These are phyloP conservation scores for Agonopterix alstromeriana DNA, from an alignment of 2,888 invertebrate genomes.

Conservation along the genomic window DNA sequence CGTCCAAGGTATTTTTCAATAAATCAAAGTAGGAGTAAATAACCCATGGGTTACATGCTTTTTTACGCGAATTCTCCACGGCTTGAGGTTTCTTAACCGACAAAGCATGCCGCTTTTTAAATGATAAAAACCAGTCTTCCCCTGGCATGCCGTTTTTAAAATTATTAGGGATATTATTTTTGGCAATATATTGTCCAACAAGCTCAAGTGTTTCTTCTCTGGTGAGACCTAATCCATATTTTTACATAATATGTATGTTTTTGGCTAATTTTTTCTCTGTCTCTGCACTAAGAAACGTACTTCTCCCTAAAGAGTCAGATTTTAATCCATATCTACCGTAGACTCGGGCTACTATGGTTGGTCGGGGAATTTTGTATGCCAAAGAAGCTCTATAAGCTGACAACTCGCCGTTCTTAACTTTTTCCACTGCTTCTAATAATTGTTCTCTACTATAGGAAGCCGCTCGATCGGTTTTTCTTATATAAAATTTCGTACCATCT, in stretches of 20 bases:
- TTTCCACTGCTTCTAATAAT: slow-evolving; percentile 8
- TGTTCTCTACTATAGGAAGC: slow-evolving; percentile 9
- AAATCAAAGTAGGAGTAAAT: slow-evolving; percentile 12
- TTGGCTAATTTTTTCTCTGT: slow-evolving; percentile 8
- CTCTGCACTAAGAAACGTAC: slow-evolving; percentile 4
- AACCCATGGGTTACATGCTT: slow-evolving; percentile 11
- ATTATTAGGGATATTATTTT: slow-evolving; percentile 4
- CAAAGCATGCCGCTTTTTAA: slow-evolving; percentile 10
- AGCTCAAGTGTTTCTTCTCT: slow-evolving; percentile 7
- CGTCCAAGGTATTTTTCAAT: slow-evolving; percentile 7
- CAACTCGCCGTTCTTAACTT: slow-evolving; percentile 4
- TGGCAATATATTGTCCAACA: slow-evolving; percentile 3
- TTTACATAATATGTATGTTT: slow-evolving; percentile 9
- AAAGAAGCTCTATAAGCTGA: slow-evolving; percentile 9
- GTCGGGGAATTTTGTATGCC: slow-evolving; percentile 8
- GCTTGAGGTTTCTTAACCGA: slow-evolving; percentile 15
- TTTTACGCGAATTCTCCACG: slow-evolving; percentile 12
- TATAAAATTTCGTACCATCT: slow-evolving; percentile 8
- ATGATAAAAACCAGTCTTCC: slow-evolving; percentile 9
- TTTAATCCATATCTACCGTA: slow-evolving; percentile 10
- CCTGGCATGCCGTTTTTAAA: slow-evolving; percentile 11
- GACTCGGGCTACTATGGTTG: too few species aligned
- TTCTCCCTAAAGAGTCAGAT: slow-evolving; percentile 9
- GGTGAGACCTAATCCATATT: slow-evolving; percentile 11
- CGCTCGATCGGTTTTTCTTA: slow-evolving; percentile 8